Percentiles rank a stretch among this genome's conserved stretches.
These are phyloP conservation scores for Dreissena rostriformis DNA, from an alignment of 1,140 invertebrate species.

Conservation along the genomic window DNA sequence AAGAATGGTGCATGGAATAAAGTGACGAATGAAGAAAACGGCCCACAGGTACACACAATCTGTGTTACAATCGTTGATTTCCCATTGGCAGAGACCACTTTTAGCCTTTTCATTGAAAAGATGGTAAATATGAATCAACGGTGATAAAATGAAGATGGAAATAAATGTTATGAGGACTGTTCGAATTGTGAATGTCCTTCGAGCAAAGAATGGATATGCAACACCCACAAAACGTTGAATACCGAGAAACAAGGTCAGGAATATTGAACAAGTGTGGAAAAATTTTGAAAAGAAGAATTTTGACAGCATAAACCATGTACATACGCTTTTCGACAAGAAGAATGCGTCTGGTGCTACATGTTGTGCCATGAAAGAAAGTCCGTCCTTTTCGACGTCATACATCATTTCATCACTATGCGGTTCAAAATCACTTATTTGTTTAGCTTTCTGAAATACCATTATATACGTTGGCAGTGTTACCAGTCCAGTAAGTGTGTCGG, in stretches of 20 bases:
- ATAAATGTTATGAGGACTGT: not conserved
- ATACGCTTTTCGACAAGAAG: not conserved
- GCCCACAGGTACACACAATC: not conserved
- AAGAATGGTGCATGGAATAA: not conserved
- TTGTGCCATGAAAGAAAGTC: not conserved
- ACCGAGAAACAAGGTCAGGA: constrained; percentile 34
- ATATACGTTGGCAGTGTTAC: constrained; percentile 9
- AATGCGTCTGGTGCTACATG: not conserved
- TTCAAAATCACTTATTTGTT: not conserved
- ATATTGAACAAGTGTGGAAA: constrained; percentile 48
- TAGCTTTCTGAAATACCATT: not conserved
- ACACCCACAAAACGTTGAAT: constrained; percentile 35
- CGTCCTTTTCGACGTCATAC: not conserved
- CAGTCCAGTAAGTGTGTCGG: constrained; percentile 8
- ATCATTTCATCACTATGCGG: not conserved
- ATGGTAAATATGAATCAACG: constrained; percentile 8
- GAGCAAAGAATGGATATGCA: not conserved
- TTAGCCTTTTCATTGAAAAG: not conserved
- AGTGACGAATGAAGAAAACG: constrained; percentile 12
- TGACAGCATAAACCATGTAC: constrained; percentile 36
- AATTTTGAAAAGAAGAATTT: constrained; percentile 42
- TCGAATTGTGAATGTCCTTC: not conserved
- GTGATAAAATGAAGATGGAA: not conserved
- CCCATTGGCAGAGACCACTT: constrained; percentile 3
- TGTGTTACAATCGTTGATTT: not conserved